Percentiles rank a stretch among this genome's conserved stretches.
These are phyloP conservation scores for Drosophila falleni DNA, from an alignment of 2,888 invertebrate species.

Conservation along the genomic window DNA sequence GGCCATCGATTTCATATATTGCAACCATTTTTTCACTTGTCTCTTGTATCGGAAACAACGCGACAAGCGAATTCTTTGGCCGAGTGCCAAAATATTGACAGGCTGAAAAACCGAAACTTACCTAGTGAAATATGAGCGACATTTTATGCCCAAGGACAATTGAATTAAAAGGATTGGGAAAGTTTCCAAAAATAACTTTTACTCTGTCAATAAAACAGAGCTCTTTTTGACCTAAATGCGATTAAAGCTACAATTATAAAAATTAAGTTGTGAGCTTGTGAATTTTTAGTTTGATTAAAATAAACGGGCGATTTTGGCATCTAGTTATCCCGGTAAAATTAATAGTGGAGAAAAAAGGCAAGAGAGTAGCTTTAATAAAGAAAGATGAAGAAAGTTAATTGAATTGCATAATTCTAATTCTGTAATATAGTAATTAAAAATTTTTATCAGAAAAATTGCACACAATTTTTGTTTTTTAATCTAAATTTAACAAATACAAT, in stretches of 20 bases:
- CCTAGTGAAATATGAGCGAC: constrained; percentile 22
- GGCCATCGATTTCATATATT: constrained; percentile 10
- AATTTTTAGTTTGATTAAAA: too few species aligned
- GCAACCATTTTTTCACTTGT: constrained; percentile 12
- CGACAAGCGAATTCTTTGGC: constrained; percentile 20
- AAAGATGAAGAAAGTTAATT: too few species aligned
- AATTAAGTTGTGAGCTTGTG: neutral
- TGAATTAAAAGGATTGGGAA: neutral
- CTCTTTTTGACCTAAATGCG: neutral
- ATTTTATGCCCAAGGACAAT: constrained; percentile 30
- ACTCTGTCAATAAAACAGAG: neutral
- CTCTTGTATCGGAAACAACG: neutral
- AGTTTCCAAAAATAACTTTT: constrained; percentile 16
- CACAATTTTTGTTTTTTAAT: too few species aligned
- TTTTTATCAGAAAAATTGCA: too few species aligned
- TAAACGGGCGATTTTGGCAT: too few species aligned
- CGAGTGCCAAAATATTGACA: constrained; percentile 31
- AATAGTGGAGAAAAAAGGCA: too few species aligned
- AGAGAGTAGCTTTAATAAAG: too few species aligned
- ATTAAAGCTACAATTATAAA: neutral
- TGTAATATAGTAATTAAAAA: too few species aligned
- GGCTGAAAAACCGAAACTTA: neutral
- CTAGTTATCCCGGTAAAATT: too few species aligned
- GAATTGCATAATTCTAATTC: too few species aligned
- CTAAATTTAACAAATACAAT: too few species aligned